These are phyloP conservation scores for Drosophila bipectinata DNA, from an alignment of 1,140 invertebrate genomes.

Conservation along the genomic window DNA sequence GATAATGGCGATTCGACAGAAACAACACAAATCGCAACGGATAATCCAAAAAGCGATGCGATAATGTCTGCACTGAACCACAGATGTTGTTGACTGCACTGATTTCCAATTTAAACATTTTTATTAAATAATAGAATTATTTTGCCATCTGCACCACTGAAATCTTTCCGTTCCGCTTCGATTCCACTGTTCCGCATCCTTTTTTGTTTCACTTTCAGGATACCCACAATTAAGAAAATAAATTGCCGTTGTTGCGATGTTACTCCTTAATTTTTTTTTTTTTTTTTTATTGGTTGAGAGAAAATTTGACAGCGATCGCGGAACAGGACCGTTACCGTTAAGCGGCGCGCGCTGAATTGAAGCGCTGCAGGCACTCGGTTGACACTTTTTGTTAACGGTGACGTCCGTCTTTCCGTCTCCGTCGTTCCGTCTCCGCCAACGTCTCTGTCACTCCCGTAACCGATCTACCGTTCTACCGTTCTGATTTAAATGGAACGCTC, in stretches of 20 bases:
- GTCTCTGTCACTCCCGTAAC: slow-evolving; percentile 41
- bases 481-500: slow-evolving; percentile 74
- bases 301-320: slow-evolving; percentile 41
- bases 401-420: slow-evolving; percentile 45
- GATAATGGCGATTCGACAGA: slow-evolving; percentile 6
- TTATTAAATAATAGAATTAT: not conserved
- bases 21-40: slow-evolving; percentile 10
- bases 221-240: slow-evolving; percentile 41
- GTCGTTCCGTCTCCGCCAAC: slow-evolving; percentile 31
- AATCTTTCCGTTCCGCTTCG: not conserved
- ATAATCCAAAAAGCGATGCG: slow-evolving; percentile 6
- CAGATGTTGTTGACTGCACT: slow-evolving; percentile 13
- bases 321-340: slow-evolving; percentile 75
- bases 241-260: slow-evolving; percentile 7
- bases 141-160: slow-evolving; percentile 3
- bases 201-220: slow-evolving; percentile 14
- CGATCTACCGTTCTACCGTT: slow-evolving; percentile 35
- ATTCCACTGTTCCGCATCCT: slow-evolving; percentile 1
- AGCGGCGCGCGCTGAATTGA: slow-evolving; percentile 73
- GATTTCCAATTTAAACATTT: not conserved
- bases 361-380: slow-evolving; percentile 63
- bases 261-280: not conserved
- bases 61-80: slow-evolving; percentile 33
- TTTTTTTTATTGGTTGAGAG: not conserved
- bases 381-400: slow-evolving; percentile 73